Evolutionary conservation across 2,888 invertebrate genomes (phyloP).

Genomic region (Eudemis profundana): DNA sequence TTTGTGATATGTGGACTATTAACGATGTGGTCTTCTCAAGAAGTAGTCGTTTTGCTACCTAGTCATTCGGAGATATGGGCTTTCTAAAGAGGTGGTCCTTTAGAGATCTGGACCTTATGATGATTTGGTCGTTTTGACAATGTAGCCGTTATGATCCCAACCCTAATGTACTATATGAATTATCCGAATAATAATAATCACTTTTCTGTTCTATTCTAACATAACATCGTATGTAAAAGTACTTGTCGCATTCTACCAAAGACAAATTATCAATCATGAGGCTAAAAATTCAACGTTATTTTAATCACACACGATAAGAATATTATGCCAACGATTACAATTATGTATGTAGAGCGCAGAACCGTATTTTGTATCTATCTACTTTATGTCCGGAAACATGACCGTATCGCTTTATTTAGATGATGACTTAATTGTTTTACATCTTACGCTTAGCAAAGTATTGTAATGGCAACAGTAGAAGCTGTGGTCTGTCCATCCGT

Average conservation of each 20-base stretch:
- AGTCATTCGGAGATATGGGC: too few relatives aligned
- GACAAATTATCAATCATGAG: conserved; percentile 63
- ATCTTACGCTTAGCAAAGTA: neutral
- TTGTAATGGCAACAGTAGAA: too few relatives aligned
- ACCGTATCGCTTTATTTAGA: conserved; percentile 9
- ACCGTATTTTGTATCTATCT: conserved; percentile 14
- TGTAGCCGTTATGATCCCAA: too few relatives aligned
- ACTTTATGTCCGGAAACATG: conserved; percentile 27
- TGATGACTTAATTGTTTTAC: neutral
- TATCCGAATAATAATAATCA: too few relatives aligned
- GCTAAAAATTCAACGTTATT: conserved; percentile 67
- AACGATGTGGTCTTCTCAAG: too few relatives aligned
- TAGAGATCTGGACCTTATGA: too few relatives aligned
- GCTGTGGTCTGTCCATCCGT: too few relatives aligned
- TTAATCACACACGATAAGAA: conserved; percentile 54
- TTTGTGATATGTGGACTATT: too few relatives aligned
- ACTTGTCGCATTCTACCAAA: conserved; percentile 54
- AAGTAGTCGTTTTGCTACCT: too few relatives aligned
- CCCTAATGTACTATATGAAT: too few relatives aligned
- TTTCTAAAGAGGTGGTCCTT: too few relatives aligned
- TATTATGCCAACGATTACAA: conserved; percentile 18
- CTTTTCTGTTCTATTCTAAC: neutral
- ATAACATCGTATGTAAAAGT: neutral
- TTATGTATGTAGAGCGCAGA: conserved; percentile 13
- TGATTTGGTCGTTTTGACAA: too few relatives aligned